These are phyloP conservation scores for Sebastes glaucus DNA, from an alignment of 2,797 vertebrate species.

Conservation along the genomic window DNA sequence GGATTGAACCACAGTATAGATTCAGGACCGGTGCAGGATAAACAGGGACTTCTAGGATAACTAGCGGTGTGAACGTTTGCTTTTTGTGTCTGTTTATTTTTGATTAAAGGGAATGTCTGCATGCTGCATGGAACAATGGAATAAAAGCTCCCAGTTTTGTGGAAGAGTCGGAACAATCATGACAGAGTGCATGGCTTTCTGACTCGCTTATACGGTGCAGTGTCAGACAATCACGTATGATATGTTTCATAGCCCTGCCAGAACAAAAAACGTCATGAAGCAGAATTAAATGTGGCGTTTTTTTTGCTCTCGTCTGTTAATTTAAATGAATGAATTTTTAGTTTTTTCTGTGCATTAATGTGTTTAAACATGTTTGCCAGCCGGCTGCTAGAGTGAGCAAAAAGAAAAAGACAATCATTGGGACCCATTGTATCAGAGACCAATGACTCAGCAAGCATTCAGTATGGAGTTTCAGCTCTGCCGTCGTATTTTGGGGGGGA, in stretches of 20 bases:
- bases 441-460: constrained; percentile 44
- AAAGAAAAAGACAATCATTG: constrained; percentile 65
- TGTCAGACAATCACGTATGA: constrained; percentile 66
- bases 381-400: constrained; percentile 29
- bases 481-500: constrained; percentile 14
- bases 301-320: constrained; percentile 34
- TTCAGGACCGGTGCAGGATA: not conserved
- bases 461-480: constrained; percentile 37
- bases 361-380: constrained; percentile 47
- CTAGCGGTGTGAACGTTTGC: not conserved
- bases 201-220: constrained; percentile 21
- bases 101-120: constrained; percentile 59
- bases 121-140: constrained; percentile 61
- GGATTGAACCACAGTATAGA: not conserved
- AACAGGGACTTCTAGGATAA: not conserved
- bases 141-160: constrained; percentile 15
- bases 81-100: constrained; percentile 13
- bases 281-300: constrained; percentile 19
- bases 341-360: constrained; percentile 40
- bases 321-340: constrained; percentile 44
- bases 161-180: not conserved
- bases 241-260: constrained; percentile 22
- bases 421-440: constrained; percentile 42
- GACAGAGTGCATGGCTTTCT: constrained; percentile 1
- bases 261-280: constrained; percentile 20